Conservation (phyloP, 2,797 vertebrate species). For the Alauda arvensis region DNA sequence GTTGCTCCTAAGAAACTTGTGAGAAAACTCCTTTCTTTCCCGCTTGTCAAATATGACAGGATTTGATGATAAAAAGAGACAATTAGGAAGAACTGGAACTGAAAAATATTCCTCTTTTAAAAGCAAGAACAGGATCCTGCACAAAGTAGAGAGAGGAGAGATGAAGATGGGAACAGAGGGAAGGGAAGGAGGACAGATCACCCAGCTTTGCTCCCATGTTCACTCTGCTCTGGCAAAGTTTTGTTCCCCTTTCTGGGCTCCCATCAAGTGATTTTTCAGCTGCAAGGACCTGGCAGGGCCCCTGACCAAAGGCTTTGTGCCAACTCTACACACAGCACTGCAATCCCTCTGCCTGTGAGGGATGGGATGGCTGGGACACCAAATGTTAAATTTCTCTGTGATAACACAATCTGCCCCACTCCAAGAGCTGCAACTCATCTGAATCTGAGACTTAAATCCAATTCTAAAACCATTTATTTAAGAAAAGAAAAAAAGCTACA, state of each 20-base stretch:
- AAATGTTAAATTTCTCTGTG: background rate
- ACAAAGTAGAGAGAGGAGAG: background rate
- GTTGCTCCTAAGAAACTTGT: background rate
- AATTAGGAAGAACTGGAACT: background rate
- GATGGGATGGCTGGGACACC: background rate
- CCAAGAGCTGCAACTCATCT: background rate
- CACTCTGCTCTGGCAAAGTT: background rate
- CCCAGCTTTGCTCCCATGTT: background rate
- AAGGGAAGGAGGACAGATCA: fast-evolving
- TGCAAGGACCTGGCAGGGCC: background rate
- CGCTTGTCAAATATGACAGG: background rate
- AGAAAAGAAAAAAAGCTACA: fast-evolving
- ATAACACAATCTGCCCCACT: background rate
- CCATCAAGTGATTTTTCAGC: background rate
- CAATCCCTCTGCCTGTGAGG: background rate
- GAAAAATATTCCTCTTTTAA: background rate
- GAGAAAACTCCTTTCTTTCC: background rate
- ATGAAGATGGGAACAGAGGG: background rate
- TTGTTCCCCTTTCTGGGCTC: background rate
- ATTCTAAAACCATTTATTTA: background rate
- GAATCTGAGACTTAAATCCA: background rate
- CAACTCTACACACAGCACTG: fast-evolving
- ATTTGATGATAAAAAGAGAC: background rate
- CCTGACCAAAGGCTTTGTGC: background rate
- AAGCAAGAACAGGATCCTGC: background rate